phyloP scores from a whole-genome alignment of 1,140 invertebrate genomes.

The Heterodera carotae region DNA sequence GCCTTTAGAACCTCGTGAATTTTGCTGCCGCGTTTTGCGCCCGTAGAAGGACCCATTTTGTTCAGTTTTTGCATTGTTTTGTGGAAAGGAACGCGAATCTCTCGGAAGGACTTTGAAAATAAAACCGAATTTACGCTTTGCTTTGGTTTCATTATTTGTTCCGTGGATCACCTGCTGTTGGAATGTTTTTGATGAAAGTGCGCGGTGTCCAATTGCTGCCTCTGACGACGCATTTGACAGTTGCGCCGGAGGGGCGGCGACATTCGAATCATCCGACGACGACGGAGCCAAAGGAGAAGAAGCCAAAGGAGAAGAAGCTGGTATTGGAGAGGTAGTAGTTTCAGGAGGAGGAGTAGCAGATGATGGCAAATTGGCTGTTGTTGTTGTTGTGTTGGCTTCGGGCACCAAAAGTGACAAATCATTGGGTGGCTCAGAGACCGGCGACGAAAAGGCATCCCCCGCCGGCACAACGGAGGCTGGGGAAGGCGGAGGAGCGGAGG shows the following conservation, averaged over 20 bases:
- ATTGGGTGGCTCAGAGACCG: not conserved
- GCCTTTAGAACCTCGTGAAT: conserved; percentile 3
- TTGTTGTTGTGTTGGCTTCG: not conserved
- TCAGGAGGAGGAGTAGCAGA: not conserved
- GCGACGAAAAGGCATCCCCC: not conserved
- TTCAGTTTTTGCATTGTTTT: conserved; percentile 1
- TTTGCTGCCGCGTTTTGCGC: not conserved
- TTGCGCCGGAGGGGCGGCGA: conserved; percentile 12
- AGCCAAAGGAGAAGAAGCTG: not conserved
- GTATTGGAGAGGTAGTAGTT: not conserved
- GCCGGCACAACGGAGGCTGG: not conserved
- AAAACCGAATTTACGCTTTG: not conserved
- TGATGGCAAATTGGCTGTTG: not conserved
- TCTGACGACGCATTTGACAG: conserved; percentile 4
- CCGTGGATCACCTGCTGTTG: not conserved
- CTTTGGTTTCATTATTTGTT: too few species aligned
- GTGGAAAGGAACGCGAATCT: conserved; percentile 16
- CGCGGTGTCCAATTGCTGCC: conserved; percentile 2
- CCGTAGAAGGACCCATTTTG: not conserved
- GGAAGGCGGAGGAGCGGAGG: not conserved
- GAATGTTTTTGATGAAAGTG: conserved; percentile 26
- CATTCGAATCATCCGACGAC: conserved; percentile 13
- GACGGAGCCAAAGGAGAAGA: not conserved
- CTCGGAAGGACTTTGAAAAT: conserved; percentile 5
- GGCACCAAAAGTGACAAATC: not conserved